Base-by-base conservation (phyloP, 2,797 vertebrate species). In the Chelidonichthys spinosus region DNA sequence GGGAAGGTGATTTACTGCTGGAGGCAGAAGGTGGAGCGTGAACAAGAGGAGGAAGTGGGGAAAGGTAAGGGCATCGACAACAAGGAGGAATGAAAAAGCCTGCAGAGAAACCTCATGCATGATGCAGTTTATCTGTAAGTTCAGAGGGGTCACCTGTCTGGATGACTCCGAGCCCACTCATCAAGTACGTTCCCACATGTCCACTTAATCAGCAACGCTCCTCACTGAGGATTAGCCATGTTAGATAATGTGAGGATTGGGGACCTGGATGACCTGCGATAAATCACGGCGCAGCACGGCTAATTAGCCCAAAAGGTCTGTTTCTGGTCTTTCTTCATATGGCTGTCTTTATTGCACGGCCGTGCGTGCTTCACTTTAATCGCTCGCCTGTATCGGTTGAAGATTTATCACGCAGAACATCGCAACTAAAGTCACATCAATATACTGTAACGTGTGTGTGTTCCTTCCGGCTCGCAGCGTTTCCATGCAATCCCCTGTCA, bases 171-270 rank as follows among this genome's bases (percentile, higher is more conserved):
- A 69, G 11, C 68, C 44, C 11, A 13, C 18, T 76, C 13, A 76
- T 86, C 17, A 66, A 49, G n/a, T 43, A 59, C 70, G 58, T 78
- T 55, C 32, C 25, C n/a, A n/a, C 54, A 42, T 75, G 70, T 76
- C 67, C 50, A 46, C 55, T 11, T 71, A 7, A 79, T 70, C 66
- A 74, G 43, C 40, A 70, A 61, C 65, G 66, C 55, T 64, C 67
- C 49, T 76, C 72, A 83, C 87, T 85, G 83, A 85, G 61, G 81
- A 87, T 88, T 80, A 87, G 64, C 68, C 74, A 84, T 76, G 62
- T 78, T 65, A 49, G 49, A 82, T 84, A 58, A 72, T 40, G 70
- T 17, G 54, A 72, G 78, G 66, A 82, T 82, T 79, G 74, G 50
- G 9, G 56, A 74, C 56, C 70, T 43, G 5, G 76, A 82, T 82